Percentiles rank a stretch among this genome's conserved stretches.
These are phyloP conservation scores for Coelopa pilipes DNA, from an alignment of 2,888 invertebrate species.

Conservation along the genomic window DNA sequence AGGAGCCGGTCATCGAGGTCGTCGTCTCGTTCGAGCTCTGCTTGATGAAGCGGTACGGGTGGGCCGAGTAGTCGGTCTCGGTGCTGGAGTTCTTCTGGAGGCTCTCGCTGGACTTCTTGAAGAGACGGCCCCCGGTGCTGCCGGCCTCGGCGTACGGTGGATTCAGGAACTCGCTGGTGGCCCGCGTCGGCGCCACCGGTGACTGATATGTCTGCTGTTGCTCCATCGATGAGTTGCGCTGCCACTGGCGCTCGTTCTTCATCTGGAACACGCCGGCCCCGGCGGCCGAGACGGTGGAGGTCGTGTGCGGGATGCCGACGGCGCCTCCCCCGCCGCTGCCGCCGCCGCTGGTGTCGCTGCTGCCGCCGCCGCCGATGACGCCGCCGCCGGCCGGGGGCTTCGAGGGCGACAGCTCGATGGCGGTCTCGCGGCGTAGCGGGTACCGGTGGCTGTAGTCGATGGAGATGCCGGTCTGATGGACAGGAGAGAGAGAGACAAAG, in stretches of 20 bases:
- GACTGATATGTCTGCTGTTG: conserved; percentile 60
- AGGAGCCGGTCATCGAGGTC: conserved; percentile 66
- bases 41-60: conserved; percentile 66
- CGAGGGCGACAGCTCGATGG: conserved; percentile 66
- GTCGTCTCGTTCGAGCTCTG: conserved; percentile 68
- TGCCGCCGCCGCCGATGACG: conserved; percentile 49
- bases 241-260: conserved; percentile 61
- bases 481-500: neutral
- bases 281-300: conserved; percentile 19
- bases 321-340: conserved; percentile 44
- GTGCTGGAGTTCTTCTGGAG: conserved; percentile 67
- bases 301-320: conserved; percentile 15
- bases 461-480: conserved; percentile 56
- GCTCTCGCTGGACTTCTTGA: conserved; percentile 66
- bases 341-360: conserved; percentile 45
- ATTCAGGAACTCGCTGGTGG: conserved; percentile 64
- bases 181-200: conserved; percentile 56
- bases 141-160: conserved; percentile 56
- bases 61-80: conserved; percentile 66
- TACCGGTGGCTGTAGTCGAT: conserved; percentile 64
- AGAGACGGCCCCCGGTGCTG: conserved; percentile 56
- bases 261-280: conserved; percentile 53
- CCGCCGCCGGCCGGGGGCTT: conserved; percentile 57
- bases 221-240: conserved; percentile 61
- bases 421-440: conserved; percentile 65